These are phyloP conservation scores for Hepsetus odoe DNA, from an alignment of 2,113 vertebrate species.

Conservation along the genomic window DNA sequence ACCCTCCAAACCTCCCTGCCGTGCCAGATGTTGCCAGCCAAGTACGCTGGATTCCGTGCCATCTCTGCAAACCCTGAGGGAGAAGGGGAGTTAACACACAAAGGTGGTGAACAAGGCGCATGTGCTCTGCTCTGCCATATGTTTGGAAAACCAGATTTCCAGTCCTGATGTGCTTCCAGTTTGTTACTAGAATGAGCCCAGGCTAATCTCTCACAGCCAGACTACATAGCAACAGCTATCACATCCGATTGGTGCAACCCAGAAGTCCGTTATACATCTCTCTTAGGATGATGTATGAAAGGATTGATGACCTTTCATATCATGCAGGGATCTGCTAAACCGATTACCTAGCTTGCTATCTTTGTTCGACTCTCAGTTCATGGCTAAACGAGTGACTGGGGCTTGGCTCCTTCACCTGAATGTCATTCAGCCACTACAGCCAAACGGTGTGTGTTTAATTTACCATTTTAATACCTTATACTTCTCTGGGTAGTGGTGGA, in stretches of 20 bases:
- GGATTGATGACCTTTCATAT: too few relatives aligned
- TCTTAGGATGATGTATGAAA: too few relatives aligned
- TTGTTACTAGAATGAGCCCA: background rate
- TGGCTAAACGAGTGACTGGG: too few relatives aligned
- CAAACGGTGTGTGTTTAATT: too few relatives aligned
- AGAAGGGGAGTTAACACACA: constrained; percentile 29
- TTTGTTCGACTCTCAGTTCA: too few relatives aligned
- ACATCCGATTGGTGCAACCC: background rate
- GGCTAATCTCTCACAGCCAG: background rate
- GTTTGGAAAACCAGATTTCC: constrained; percentile 15
- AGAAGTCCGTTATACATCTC: too few relatives aligned
- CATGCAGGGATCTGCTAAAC: too few relatives aligned
- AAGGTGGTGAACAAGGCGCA: constrained; percentile 35
- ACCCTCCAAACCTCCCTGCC: constrained; percentile 30
- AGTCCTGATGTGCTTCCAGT: background rate
- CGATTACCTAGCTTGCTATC: too few relatives aligned
- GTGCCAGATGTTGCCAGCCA: constrained; percentile 65
- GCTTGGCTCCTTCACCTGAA: too few relatives aligned
- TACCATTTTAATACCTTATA: too few relatives aligned
- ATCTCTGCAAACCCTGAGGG: constrained; percentile 56
- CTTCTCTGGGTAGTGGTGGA: too few relatives aligned
- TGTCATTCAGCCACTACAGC: too few relatives aligned
- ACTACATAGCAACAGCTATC: background rate
- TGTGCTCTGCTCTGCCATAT: constrained; percentile 2
- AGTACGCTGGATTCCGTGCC: constrained; percentile 51